These are phyloP conservation scores for Bergia puertoricense DNA, from an alignment of 92 coral and sea anemone species.

Conservation along the genomic window DNA sequence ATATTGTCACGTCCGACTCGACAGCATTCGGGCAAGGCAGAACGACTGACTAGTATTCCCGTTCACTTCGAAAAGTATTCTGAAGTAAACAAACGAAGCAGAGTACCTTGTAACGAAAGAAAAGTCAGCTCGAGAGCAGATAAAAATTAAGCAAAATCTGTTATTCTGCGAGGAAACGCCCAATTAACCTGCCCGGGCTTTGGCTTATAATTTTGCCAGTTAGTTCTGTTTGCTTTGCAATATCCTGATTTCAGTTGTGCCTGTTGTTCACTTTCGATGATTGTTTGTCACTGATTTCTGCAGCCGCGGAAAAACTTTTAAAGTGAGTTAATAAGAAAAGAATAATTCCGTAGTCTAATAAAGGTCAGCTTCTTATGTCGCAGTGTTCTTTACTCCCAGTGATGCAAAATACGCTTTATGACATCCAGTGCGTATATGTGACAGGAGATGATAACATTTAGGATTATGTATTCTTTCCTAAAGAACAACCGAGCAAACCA, in stretches of 20 bases:
- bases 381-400: background rate
- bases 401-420: background rate
- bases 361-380: too few relatives aligned
- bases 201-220: background rate
- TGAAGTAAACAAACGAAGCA: background rate
- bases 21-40: background rate
- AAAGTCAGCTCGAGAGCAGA: background rate
- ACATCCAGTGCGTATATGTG: background rate
- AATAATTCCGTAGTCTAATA: too few relatives aligned
- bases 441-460: background rate
- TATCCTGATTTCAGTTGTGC: background rate
- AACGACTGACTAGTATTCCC: background rate
- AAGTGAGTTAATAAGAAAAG: background rate
- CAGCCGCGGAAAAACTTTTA: background rate
- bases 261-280: background rate
- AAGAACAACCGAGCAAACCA: slow-evolving; percentile 1
- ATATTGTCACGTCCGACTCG: background rate
- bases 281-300: background rate
- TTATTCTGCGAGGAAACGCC: background rate
- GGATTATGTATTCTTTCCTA: background rate
- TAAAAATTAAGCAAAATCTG: background rate
- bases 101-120: background rate
- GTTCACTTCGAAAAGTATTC: background rate
- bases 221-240: background rate
- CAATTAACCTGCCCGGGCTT: background rate